Conservation (phyloP, 1,140 invertebrate species). For the Radopholus similis region DNA sequence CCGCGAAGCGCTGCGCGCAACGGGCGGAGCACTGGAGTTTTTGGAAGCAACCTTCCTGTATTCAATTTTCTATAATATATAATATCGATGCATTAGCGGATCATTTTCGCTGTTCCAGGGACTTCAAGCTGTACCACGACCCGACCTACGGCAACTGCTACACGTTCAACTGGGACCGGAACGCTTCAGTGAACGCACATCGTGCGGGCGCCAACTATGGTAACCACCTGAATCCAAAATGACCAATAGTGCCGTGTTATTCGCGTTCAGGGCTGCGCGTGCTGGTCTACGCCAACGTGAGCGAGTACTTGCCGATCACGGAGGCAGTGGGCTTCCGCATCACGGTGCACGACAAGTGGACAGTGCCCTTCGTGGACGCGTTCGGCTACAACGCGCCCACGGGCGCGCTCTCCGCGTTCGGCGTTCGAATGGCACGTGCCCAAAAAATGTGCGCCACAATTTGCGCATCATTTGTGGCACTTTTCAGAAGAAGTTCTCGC, state of each 20-base stretch:
- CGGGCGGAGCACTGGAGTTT: no score
- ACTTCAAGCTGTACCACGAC: slow-evolving; percentile 56
- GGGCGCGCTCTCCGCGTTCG: slow-evolving; percentile 57
- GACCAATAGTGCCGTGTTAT: background rate
- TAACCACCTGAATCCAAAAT: background rate
- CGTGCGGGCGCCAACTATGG: slow-evolving; percentile 59
- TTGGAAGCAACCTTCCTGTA: no score
- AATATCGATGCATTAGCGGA: background rate
- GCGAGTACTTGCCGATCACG: slow-evolving; percentile 57
- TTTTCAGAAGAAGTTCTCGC: slow-evolving; percentile 53
- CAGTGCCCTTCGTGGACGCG: slow-evolving; percentile 57
- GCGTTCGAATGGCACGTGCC: slow-evolving; percentile 51
- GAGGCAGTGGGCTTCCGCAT: slow-evolving; percentile 59
- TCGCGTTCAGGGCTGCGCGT: slow-evolving; percentile 50
- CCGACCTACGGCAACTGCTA: slow-evolving; percentile 59
- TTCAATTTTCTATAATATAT: no score
- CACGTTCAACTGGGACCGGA: slow-evolving; percentile 57
- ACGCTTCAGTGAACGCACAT: slow-evolving; percentile 45
- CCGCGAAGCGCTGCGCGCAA: no score
- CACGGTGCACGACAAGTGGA: slow-evolving; percentile 59
- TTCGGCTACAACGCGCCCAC: slow-evolving; percentile 58
- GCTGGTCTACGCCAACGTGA: slow-evolving; percentile 57
- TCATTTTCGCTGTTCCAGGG: slow-evolving; percentile 32
- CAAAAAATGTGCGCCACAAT: background rate
- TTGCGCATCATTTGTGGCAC: background rate